Conservation (phyloP, 1,140 invertebrate species). For the Camponotus vicinus region DNA sequence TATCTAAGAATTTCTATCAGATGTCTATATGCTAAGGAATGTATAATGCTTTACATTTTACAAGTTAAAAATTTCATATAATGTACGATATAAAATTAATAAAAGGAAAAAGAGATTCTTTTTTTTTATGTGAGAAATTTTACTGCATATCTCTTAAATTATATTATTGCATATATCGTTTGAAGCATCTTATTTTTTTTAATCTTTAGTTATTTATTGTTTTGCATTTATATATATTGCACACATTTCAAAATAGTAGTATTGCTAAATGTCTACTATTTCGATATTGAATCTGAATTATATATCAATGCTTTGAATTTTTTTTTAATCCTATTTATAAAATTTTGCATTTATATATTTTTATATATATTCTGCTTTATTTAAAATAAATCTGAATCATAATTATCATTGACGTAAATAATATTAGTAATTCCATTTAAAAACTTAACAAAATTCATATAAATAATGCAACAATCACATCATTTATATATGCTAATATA, state of each 20-base stretch:
- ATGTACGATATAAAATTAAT: background rate
- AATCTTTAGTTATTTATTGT: background rate
- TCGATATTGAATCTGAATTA: background rate
- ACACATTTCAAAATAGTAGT: background rate
- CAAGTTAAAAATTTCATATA: background rate
- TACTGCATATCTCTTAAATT: background rate
- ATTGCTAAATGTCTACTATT: background rate
- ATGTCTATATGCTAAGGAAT: background rate
- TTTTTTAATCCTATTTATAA: background rate
- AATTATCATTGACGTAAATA: background rate
- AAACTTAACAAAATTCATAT: no score
- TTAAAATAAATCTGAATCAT: background rate
- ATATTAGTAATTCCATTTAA: no score
- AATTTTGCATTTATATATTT: slow-evolving; percentile 1
- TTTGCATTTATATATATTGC: background rate
- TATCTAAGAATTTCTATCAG: background rate
- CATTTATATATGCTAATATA: no score
- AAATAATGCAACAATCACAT: no score
- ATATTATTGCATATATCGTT: slow-evolving; percentile 26
- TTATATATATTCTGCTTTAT: slow-evolving; percentile 8
- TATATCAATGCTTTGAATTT: background rate
- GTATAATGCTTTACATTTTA: background rate
- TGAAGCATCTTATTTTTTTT: slow-evolving; percentile 5
- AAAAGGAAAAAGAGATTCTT: slow-evolving; percentile 2
- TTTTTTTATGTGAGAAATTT: background rate